These are phyloP conservation scores for Leptopilina syphax DNA, from an alignment of 2,888 invertebrate genomes.

Conservation along the genomic window DNA sequence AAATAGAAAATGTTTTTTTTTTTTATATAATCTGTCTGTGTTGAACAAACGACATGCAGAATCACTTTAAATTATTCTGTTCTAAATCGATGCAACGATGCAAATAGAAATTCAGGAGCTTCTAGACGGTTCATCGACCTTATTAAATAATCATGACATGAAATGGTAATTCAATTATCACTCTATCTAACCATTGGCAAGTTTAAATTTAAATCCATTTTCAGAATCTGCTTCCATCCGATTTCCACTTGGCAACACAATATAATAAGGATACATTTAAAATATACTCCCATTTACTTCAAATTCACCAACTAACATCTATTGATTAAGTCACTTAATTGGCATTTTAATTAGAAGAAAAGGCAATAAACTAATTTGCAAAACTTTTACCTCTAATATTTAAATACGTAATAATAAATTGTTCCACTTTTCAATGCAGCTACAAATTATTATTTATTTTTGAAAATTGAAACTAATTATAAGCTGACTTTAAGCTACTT, in stretches of 20 bases:
- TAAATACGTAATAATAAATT: no score
- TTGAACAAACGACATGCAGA: not conserved
- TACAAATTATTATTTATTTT: no score
- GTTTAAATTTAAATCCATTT: conserved; percentile 26
- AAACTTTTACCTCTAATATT: no score
- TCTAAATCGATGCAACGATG: conserved; percentile 8
- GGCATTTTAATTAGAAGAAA: not conserved
- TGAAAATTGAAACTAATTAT: no score
- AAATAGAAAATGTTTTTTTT: not conserved
- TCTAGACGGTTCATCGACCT: conserved; percentile 25
- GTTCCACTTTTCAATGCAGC: no score
- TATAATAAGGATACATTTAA: not conserved
- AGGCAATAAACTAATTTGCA: no score
- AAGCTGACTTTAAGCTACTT: no score
- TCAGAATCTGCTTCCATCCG: not conserved
- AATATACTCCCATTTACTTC: not conserved
- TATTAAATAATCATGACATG: conserved; percentile 31
- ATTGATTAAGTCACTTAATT: not conserved
- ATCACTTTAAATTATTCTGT: conserved; percentile 14
- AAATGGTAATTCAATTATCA: conserved; percentile 21
- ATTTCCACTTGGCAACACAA: not conserved
- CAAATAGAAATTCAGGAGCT: conserved; percentile 6
- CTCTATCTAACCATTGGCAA: not conserved
- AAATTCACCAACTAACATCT: not conserved
- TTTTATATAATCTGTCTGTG: not conserved